Evolutionary conservation across 2,888 invertebrate genomes (phyloP).

Genomic region (Apamea crenata): DNA sequence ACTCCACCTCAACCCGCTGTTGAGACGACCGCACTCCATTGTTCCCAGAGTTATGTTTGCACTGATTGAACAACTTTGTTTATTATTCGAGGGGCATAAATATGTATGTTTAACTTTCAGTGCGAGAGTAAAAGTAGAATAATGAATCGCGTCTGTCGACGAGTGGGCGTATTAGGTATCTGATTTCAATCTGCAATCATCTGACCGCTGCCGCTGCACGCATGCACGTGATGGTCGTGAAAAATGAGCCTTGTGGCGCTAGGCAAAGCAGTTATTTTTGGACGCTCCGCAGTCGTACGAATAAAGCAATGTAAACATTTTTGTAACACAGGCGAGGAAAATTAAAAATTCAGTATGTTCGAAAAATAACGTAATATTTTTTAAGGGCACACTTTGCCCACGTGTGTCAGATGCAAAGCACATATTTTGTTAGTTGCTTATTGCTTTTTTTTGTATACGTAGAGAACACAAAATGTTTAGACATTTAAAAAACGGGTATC

Average conservation of each 20-base stretch:
- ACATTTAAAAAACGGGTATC: conserved; percentile 74
- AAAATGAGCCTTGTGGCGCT: conserved; percentile 46
- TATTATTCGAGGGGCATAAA: conserved; percentile 69
- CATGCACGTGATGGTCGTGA: conserved; percentile 52
- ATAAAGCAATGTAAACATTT: conserved; percentile 42
- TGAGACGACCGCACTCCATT: conserved; percentile 84
- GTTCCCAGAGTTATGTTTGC: conserved; percentile 66
- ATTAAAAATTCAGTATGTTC: conserved; percentile 28
- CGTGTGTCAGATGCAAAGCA: conserved; percentile 28
- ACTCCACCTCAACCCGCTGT: conserved; percentile 80
- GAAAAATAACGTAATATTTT: conserved; percentile 27
- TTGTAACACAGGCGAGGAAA: conserved; percentile 32
- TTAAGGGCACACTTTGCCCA: conserved; percentile 18
- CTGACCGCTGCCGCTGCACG: conserved; percentile 65
- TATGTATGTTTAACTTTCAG: conserved; percentile 66
- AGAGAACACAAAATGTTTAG: conserved; percentile 72
- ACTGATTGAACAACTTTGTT: conserved; percentile 71
- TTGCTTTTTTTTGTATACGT: conserved; percentile 25
- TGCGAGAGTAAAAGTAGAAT: conserved; percentile 70
- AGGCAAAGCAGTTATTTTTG: conserved; percentile 49
- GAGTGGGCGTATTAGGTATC: conserved; percentile 83
- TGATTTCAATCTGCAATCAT: conserved; percentile 81
- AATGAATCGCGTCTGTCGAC: conserved; percentile 72
- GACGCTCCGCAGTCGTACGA: conserved; percentile 33
- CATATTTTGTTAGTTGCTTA: conserved; percentile 26